Base-by-base conservation (phyloP, 2,888 invertebrate genomes). In the Platynereis dumerilii region DNA sequence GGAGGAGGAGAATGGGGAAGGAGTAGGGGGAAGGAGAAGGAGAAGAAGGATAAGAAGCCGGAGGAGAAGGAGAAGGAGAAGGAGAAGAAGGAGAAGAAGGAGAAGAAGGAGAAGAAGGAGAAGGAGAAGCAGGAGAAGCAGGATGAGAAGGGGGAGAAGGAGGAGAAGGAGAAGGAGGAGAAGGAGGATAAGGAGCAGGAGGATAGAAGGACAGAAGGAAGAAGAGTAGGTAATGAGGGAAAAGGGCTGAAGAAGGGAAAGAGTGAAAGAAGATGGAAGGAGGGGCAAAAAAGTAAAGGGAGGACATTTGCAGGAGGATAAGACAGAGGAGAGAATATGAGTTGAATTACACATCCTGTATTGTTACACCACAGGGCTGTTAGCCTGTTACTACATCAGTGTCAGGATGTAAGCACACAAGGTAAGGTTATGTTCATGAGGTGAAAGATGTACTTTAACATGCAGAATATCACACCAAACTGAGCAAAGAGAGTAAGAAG, bases 101-200 rank as follows among this genome's bases (percentile, higher is more conserved):
- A 17, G 42, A 12, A 42, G 42, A 17, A 42, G 10, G 42, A 42
- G 42, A 17, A 17, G 42, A 12, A 17, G 42, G 17, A 42, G 10
- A 17, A 12, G 42, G 42, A 17, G 42, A 12, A 17, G 42, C 12
- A 42, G 17, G 42, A 42, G 42, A 17, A 17, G 42, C 17, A 17
- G 42, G 17, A 42, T 42, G 42, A 12, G 42, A 42, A 42, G 42
- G 10, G 58, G 39, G 58, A 44, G 34, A n/a, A 29, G 44, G 44
- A 24, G 39, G 15, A 27, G 58, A n/a, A 2, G n/a, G 22, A 7
- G 56, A 7, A 29, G 17, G 15, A 20, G 22, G 53, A 22, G 20
- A 20, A 34, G 27, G 39, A 24, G 39, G 5, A 44, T 22, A 34
- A 34, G 22, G 39, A 12, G 44, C 2, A 44, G n/a, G 10, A n/a